Evolutionary conservation across 30 jellyfish, hydroid and myxozoan species (phyloP).

Genomic region (Aurelia sp.): DNA sequence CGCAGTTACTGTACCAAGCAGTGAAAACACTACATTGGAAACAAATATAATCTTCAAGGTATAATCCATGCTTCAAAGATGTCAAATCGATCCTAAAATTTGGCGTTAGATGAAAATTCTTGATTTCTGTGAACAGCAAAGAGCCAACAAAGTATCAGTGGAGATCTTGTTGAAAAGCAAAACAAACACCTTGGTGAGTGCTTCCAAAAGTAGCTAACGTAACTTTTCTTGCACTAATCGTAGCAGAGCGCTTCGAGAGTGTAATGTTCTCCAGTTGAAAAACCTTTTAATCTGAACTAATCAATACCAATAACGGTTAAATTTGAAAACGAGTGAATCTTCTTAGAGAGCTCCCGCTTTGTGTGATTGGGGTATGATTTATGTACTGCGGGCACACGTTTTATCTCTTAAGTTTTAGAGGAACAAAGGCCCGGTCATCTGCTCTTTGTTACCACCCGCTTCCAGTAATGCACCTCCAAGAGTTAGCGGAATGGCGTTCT

Average conservation of each 20-base stretch:
- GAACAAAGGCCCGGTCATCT: conserved; percentile 24
- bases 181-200: too few relatives aligned
- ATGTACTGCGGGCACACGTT: background rate
- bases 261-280: background rate
- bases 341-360: conserved; percentile 35
- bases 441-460: conserved; percentile 5
- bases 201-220: too few relatives aligned
- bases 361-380: conserved; percentile 6
- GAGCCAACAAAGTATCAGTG: background rate
- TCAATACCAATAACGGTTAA: background rate
- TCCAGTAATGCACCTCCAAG: conserved; percentile 25
- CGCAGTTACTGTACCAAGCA: background rate
- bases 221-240: too few relatives aligned
- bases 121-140: background rate
- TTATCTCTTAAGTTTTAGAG: conserved; percentile 5
- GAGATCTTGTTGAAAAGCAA: background rate
- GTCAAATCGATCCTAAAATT: too few relatives aligned
- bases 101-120: too few relatives aligned
- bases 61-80: too few relatives aligned
- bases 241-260: too few relatives aligned
- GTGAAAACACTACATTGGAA: background rate
- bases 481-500: background rate
- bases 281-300: background rate
- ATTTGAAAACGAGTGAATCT: background rate
- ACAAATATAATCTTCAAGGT: too few relatives aligned